These are phyloP conservation scores for Hyaena hyaena DNA, from an alignment of 2,113 vertebrate genomes.

Conservation along the genomic window DNA sequence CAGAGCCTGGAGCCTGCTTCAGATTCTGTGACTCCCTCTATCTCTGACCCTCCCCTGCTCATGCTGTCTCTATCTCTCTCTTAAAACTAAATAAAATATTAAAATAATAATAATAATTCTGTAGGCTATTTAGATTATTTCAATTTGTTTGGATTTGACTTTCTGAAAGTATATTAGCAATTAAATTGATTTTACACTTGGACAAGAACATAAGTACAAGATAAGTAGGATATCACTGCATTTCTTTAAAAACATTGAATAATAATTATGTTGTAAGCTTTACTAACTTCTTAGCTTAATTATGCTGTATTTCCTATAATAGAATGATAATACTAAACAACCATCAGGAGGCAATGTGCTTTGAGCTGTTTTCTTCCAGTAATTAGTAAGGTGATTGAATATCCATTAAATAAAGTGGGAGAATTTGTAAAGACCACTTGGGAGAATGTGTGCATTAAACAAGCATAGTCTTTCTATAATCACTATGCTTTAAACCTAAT, in stretches of 20 bases:
- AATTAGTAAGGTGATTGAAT: constrained; percentile 73
- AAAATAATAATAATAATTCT: neutral
- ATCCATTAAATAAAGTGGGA: constrained; percentile 62
- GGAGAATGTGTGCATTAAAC: constrained; percentile 56
- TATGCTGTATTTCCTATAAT: constrained; percentile 12
- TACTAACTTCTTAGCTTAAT: constrained; percentile 58
- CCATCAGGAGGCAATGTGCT: constrained; percentile 11
- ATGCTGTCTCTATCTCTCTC: too few relatives aligned
- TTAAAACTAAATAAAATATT: too few relatives aligned
- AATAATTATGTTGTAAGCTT: constrained; percentile 48
- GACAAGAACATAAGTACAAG: neutral
- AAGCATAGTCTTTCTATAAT: constrained; percentile 65
- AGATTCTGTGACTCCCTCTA: too few relatives aligned
- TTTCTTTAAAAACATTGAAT: constrained; percentile 8
- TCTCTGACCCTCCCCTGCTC: too few relatives aligned
- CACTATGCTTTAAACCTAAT: constrained; percentile 74
- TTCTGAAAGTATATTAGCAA: neutral
- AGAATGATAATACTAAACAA: constrained; percentile 15
- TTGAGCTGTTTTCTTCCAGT: constrained; percentile 52
- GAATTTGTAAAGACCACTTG: constrained; percentile 66
- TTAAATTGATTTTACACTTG: neutral
- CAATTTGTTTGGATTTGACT: constrained; percentile 12
- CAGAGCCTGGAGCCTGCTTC: too few relatives aligned
- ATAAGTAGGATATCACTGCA: neutral
- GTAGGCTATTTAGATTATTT: neutral